Evolutionary conservation across 1,140 invertebrate species (phyloP).

Genomic region (Brachionus paranguensis): DNA sequence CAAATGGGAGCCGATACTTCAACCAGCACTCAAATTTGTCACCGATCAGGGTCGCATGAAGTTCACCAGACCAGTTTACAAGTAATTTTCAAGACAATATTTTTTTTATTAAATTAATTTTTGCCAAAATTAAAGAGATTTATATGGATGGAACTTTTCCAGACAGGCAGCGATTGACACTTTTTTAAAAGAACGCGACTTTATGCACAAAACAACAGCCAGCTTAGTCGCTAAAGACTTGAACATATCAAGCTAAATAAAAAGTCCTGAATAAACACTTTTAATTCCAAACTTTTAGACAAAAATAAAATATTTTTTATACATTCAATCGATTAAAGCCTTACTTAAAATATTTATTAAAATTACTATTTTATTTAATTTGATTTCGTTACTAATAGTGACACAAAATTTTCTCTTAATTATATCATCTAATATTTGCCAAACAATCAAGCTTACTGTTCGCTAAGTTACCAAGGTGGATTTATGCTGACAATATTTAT

Average conservation of each 20-base stretch:
- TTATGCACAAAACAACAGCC: conserved; percentile 34
- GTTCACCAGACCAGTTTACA: conserved; percentile 32
- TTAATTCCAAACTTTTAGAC: not conserved
- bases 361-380: not conserved
- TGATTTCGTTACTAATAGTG: not conserved
- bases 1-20: conserved; percentile 4
- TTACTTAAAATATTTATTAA: not conserved
- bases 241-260: not conserved
- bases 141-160: conserved; percentile 19
- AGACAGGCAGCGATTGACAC: conserved; percentile 8
- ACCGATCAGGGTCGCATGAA: conserved; percentile 36
- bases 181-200: not conserved
- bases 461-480: not conserved
- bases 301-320: not conserved
- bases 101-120: not conserved
- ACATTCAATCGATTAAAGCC: not conserved
- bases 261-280: not conserved
- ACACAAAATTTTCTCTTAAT: not conserved
- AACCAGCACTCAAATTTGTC: conserved; percentile 6
- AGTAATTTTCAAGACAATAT: not conserved
- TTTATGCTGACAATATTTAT: conserved; percentile 12
- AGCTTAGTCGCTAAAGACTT: conserved; percentile 21
- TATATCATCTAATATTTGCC: not conserved
- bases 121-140: not conserved
- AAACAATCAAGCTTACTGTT: conserved; percentile 12